These are phyloP conservation scores for Leucophenga varia DNA, from an alignment of 1,140 invertebrate genomes.

Conservation along the genomic window DNA sequence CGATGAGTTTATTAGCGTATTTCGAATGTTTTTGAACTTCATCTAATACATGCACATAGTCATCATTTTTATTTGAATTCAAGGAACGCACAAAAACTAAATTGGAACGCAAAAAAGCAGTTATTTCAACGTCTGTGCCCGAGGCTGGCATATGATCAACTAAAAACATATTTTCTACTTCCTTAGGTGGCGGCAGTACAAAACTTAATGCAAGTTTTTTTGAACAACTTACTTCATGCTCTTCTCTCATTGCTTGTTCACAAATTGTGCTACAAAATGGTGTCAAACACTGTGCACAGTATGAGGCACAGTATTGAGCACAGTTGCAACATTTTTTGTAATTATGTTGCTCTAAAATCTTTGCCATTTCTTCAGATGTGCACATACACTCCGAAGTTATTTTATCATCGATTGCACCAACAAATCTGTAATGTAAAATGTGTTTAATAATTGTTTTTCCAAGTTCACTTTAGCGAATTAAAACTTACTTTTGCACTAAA, in stretches of 20 bases:
- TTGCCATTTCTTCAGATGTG: too few species aligned
- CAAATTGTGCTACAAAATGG: not conserved
- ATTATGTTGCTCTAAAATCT: too few species aligned
- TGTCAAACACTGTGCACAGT: not conserved
- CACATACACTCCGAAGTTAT: too few species aligned
- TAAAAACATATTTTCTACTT: too few species aligned
- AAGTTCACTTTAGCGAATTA: too few species aligned
- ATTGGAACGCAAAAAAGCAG: slow-evolving; percentile 38
- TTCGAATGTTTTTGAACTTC: slow-evolving; percentile 18
- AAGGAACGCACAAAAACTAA: slow-evolving; percentile 38
- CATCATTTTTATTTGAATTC: slow-evolving; percentile 17
- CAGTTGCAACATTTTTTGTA: not conserved
- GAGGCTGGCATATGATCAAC: slow-evolving; percentile 18
- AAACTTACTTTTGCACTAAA: too few species aligned
- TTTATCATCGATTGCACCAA: too few species aligned
- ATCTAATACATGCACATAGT: slow-evolving; percentile 24
- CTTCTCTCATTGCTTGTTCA: not conserved
- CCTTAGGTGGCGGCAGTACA: not conserved
- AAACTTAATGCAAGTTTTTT: not conserved
- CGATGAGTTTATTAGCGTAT: slow-evolving; percentile 9
- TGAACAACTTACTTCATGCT: not conserved
- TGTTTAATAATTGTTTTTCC: too few species aligned
- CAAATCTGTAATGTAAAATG: too few species aligned
- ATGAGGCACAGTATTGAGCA: not conserved
- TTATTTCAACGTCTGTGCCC: slow-evolving; percentile 30